Base-by-base conservation (phyloP, 2,888 invertebrate genomes). In the Axea sp. region DNA sequence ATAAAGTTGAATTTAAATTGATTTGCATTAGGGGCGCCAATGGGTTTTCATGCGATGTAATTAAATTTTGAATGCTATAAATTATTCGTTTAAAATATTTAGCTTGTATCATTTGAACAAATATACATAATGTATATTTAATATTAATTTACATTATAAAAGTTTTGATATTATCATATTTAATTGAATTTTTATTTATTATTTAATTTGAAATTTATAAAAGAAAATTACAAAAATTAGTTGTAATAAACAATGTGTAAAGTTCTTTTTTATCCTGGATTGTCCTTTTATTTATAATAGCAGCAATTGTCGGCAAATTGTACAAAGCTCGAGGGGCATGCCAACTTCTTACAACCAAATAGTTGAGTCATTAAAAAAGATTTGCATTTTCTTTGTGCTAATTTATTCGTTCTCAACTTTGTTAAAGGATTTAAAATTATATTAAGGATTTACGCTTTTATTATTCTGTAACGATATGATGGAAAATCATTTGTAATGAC, bases 311-410 rank as follows among this genome's bases (percentile, higher is more conserved):
- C 64, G 71, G 72, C 68, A 43, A 62, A 67, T 74, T 74, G 57
- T 75, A 77, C 71, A 75, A 67, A 76, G 72, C 78, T 65, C 51
- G 22, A 55, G 59, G 64, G 71, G 55, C 68, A 73, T 77, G 67
- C 73, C 76, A 74, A 69, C 69, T 60, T 69, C 5, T 65, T 57
- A 45, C 14, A 68, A 45, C 51, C 51, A 55, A 53, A 39, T 19
- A 43, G 31, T 60, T 19, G 6, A 30, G 55, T 47, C 59, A 59
- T 74, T 65, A 53, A 65, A 69, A 65, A 60, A 11, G 45, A 69
- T 65, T 74, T 14, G 57, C 33, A 14, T 19, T 24, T 11, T 47
- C 26, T 41, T 51, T 22, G 7, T 5, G 26, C 3, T 53, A 59
- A 33, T 59, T 24, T 28, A 57, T 57, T 57, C 22, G 9, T 6